Evolutionary conservation across 2,797 vertebrate species (phyloP).

Genomic region (Sebastes taczanowskii): DNA sequence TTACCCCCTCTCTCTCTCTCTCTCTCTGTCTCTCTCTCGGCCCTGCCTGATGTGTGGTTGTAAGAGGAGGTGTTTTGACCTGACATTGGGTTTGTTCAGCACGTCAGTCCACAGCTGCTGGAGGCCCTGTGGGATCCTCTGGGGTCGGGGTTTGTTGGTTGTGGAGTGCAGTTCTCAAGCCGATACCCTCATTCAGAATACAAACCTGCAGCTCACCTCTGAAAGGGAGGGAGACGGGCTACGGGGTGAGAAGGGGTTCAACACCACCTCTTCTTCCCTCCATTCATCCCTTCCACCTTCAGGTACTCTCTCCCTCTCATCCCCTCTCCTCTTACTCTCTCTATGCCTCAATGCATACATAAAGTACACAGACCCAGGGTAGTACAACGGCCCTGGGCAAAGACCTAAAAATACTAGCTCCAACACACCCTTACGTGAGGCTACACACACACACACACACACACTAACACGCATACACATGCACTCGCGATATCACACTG

Average conservation of each 20-base stretch:
- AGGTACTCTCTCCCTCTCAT: not conserved
- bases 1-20: not conserved
- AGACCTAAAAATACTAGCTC: constrained; percentile 72
- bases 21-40: not conserved
- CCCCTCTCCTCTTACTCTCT: constrained; percentile 11
- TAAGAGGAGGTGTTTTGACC: constrained; percentile 66
- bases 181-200: constrained; percentile 62
- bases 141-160: constrained; percentile 57
- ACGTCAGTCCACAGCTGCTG: constrained; percentile 64
- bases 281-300: constrained; percentile 29
- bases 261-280: constrained; percentile 12
- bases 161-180: constrained; percentile 54
- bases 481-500: not conserved
- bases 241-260: constrained; percentile 16
- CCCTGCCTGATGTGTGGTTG: constrained; percentile 51
- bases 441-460: constrained; percentile 8
- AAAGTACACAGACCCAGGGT: constrained; percentile 63
- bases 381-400: constrained; percentile 69
- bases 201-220: constrained; percentile 62
- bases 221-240: not conserved
- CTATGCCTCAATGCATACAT: constrained; percentile 60
- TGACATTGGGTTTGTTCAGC: constrained; percentile 70
- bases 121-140: constrained; percentile 60
- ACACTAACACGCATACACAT: constrained; percentile 6
- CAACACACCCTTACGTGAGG: constrained; percentile 36